These are phyloP conservation scores for Leucania comma DNA, from an alignment of 2,888 invertebrate genomes.

Conservation along the genomic window DNA sequence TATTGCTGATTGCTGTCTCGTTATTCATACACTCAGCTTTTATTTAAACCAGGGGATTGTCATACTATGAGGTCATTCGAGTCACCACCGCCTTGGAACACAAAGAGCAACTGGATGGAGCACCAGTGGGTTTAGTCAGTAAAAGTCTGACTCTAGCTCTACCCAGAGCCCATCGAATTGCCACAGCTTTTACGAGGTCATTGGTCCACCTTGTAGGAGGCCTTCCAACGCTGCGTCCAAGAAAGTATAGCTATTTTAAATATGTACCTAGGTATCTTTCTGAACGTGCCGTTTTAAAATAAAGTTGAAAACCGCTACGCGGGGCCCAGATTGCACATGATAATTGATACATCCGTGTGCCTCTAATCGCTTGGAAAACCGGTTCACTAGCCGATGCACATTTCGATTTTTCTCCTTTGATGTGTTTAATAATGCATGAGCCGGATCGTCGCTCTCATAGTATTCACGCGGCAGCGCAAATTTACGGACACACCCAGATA, in stretches of 20 bases:
- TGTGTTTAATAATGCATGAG: constrained; percentile 90
- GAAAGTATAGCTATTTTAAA: too few species aligned
- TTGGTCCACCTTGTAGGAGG: too few species aligned
- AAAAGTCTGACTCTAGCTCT: too few species aligned
- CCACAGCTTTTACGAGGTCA: too few species aligned
- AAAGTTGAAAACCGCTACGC: constrained; percentile 30
- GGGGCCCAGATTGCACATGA: constrained; percentile 73
- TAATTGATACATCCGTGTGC: constrained; percentile 86
- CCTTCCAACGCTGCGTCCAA: too few species aligned
- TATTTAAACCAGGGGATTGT: not conserved
- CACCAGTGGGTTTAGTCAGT: too few species aligned
- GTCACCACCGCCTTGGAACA: too few species aligned
- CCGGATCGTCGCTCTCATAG: constrained; percentile 76
- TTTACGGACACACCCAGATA: constrained; percentile 56
- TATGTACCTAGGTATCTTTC: too few species aligned
- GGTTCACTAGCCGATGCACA: constrained; percentile 88
- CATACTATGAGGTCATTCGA: too few species aligned
- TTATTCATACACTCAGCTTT: not conserved
- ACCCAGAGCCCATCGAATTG: too few species aligned
- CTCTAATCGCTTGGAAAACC: constrained; percentile 88
- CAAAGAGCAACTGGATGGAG: too few species aligned
- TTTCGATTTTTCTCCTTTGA: constrained; percentile 91
- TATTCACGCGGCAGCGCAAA: constrained; percentile 67
- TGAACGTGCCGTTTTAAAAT: not conserved
- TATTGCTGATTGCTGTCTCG: not conserved